These are phyloP conservation scores for Cecropterus lyciades DNA, from an alignment of 1,140 invertebrate genomes.

Conservation along the genomic window DNA sequence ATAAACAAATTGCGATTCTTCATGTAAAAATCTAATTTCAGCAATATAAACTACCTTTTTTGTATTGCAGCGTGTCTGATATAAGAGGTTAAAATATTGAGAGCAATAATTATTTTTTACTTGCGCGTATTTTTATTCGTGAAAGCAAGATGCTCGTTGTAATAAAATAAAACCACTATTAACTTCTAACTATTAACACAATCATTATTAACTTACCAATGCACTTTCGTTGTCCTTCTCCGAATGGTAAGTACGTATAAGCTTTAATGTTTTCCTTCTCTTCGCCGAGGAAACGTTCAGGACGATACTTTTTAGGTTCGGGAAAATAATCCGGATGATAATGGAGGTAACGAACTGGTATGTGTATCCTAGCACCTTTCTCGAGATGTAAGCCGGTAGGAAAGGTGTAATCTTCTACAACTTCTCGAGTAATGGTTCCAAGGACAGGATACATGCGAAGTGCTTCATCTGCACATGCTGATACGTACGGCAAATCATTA, in stretches of 20 bases:
- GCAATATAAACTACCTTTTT: too few species aligned
- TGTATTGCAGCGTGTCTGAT: too few species aligned
- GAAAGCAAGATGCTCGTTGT: too few species aligned
- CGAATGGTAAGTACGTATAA: conserved; percentile 48
- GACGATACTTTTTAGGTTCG: conserved; percentile 42
- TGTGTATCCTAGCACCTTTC: conserved; percentile 40
- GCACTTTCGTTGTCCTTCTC: conserved; percentile 47
- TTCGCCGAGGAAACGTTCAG: conserved; percentile 45
- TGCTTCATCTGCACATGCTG: conserved; percentile 43
- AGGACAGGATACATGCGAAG: conserved; percentile 45
- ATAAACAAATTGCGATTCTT: too few species aligned
- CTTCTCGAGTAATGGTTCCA: conserved; percentile 42
- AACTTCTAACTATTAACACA: too few species aligned
- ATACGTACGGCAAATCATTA: conserved; percentile 37
- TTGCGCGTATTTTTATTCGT: too few species aligned
- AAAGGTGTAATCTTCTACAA: conserved; percentile 41
- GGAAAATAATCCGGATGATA: conserved; percentile 40
- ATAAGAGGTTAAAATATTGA: too few species aligned
- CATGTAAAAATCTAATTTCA: too few species aligned
- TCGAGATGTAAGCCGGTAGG: conserved; percentile 41
- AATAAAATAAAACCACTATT: too few species aligned
- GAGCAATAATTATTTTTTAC: too few species aligned
- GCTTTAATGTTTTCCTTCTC: conserved; percentile 43
- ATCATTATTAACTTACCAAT: conserved; percentile 52
- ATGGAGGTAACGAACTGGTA: conserved; percentile 45